Conservation (phyloP, 2,888 invertebrate genomes). For the Hedychridium roseum region DNA sequence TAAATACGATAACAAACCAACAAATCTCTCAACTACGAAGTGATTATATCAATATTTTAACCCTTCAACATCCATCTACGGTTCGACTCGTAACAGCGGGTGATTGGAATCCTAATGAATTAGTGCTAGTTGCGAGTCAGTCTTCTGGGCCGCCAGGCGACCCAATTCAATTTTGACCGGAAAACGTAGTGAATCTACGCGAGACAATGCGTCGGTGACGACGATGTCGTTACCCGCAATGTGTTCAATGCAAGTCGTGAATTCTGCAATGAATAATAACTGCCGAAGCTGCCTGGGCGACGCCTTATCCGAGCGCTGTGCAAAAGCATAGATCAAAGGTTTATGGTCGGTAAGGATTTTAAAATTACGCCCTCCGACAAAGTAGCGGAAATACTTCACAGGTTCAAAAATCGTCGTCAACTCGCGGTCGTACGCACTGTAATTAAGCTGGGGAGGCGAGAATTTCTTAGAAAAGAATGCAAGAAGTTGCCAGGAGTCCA, state of each 20-base stretch:
- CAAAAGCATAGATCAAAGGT: background rate
- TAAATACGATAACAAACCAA: too few species aligned
- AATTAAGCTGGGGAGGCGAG: slow-evolving; percentile 25
- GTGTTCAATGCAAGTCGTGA: background rate
- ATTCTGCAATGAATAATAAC: background rate
- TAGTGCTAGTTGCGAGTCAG: too few species aligned
- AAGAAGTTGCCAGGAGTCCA: slow-evolving; percentile 14
- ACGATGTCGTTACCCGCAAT: background rate
- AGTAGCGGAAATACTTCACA: slow-evolving; percentile 1
- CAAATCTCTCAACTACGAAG: too few species aligned
- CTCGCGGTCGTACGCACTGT: slow-evolving; percentile 35
- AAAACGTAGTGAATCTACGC: background rate
- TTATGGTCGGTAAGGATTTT: slow-evolving; percentile 3
- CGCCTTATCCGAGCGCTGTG: slow-evolving; percentile 1
- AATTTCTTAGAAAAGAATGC: slow-evolving; percentile 11
- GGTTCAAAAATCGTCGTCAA: slow-evolving; percentile 15
- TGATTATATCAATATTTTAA: too few species aligned
- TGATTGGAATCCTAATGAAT: too few species aligned
- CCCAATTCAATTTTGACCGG: slow-evolving; percentile 1
- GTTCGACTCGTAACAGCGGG: too few species aligned
- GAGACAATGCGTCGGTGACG: slow-evolving; percentile 6
- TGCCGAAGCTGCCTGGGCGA: background rate
- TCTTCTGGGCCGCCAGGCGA: too few species aligned
- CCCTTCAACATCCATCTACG: too few species aligned
- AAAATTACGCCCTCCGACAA: background rate